Evolutionary conservation across 2,797 vertebrate species (phyloP).

Genomic region (Ptychobarbus kaznakovi): DNA sequence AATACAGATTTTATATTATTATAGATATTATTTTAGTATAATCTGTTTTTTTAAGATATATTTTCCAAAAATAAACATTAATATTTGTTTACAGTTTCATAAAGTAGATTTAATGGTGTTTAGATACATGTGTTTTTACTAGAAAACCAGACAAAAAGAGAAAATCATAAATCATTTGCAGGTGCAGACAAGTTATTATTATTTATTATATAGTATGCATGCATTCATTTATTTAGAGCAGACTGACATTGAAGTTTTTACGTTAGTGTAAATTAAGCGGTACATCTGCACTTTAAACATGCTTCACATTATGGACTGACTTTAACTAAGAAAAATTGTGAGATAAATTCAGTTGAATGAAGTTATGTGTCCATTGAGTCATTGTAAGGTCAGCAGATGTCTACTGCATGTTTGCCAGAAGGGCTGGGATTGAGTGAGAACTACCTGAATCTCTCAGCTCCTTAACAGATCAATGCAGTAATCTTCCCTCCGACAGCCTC

Average conservation of each 20-base stretch:
- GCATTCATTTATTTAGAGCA: neutral
- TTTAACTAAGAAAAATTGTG: neutral
- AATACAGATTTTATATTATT: neutral
- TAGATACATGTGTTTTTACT: neutral
- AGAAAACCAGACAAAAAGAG: neutral
- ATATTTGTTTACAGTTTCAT: neutral
- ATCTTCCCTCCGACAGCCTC: slow-evolving; percentile 31
- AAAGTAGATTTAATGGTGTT: neutral
- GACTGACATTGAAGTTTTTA: neutral
- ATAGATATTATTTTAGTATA: neutral
- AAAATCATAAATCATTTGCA: too few relatives aligned
- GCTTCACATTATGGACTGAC: neutral
- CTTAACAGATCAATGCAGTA: slow-evolving; percentile 51
- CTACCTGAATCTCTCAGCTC: slow-evolving; percentile 23
- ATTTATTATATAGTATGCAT: neutral
- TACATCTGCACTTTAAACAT: neutral
- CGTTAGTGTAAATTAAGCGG: neutral
- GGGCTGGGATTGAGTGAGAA: slow-evolving; percentile 36
- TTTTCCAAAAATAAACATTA: neutral
- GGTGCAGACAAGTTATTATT: neutral
- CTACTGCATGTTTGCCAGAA: slow-evolving; percentile 9
- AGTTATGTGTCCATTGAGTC: neutral
- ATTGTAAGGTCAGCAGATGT: neutral
- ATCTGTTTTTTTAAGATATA: neutral
- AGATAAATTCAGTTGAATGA: slow-evolving; percentile 1